phyloP scores from a whole-genome alignment of 2,113 vertebrate genomes.

The Ardeotis arabs region DNA sequence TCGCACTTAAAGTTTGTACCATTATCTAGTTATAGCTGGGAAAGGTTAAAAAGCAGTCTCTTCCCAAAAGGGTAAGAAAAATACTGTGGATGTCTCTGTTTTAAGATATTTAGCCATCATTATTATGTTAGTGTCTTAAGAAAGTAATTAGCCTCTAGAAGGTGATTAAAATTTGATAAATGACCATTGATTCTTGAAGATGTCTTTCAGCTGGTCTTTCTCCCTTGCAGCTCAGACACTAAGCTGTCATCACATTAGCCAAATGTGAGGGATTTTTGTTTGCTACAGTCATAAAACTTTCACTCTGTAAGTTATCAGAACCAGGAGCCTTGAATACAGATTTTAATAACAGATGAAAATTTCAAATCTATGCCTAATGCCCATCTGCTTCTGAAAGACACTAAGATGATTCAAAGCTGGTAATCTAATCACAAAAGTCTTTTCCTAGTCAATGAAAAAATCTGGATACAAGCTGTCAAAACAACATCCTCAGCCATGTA shows the following conservation, averaged over 20 bases:
- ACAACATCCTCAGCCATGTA: not conserved
- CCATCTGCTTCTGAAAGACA: conserved; percentile 54
- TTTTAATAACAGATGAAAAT: conserved; percentile 64
- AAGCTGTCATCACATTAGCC: conserved; percentile 51
- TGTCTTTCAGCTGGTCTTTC: conserved; percentile 38
- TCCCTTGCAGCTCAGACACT: conserved; percentile 45
- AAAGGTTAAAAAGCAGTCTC: not conserved
- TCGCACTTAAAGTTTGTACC: not conserved
- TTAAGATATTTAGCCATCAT: not conserved
- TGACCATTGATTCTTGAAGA: not conserved
- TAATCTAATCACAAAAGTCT: conserved; percentile 46
- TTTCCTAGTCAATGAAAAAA: conserved; percentile 45
- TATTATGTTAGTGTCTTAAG: not conserved
- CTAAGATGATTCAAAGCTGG: conserved; percentile 32
- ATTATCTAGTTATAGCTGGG: not conserved
- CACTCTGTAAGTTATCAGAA: conserved; percentile 50
- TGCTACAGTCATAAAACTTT: conserved; percentile 54
- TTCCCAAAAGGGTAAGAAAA: not conserved
- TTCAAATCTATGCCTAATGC: conserved; percentile 26
- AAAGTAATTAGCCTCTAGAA: conserved; percentile 26
- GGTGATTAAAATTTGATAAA: conserved; percentile 48
- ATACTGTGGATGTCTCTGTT: not conserved
- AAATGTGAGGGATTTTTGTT: conserved; percentile 47
- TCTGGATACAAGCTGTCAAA: conserved; percentile 58
- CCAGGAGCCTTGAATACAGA: conserved; percentile 28